phyloP scores from a whole-genome alignment of 2,888 invertebrate genomes.

The Dicycla oo region DNA sequence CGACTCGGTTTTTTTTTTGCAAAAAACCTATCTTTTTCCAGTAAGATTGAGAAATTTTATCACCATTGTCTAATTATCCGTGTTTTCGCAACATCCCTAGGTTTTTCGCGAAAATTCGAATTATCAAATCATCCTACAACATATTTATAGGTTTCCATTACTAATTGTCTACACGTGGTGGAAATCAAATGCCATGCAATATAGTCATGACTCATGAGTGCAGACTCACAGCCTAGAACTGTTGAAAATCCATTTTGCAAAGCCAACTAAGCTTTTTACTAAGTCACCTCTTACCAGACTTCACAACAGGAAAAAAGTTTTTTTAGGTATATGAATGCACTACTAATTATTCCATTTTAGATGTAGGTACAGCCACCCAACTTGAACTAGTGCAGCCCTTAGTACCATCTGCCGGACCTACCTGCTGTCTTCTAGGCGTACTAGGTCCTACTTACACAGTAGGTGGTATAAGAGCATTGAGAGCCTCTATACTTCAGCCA shows the following conservation, averaged over 20 bases:
- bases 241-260: constrained; percentile 4
- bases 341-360: constrained; percentile 82
- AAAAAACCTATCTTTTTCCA: no score
- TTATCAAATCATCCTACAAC: no score
- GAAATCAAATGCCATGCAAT: background rate
- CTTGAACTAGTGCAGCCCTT: constrained; percentile 93
- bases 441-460: constrained; percentile 85
- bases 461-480: constrained; percentile 94
- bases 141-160: constrained; percentile 38
- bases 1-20: no score
- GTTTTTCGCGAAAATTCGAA: no score
- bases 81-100: no score
- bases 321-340: background rate
- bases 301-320: constrained; percentile 7
- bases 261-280: no score
- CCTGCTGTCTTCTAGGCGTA: constrained; percentile 85
- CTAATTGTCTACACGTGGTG: constrained; percentile 4
- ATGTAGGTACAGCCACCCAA: constrained; percentile 94
- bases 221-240: background rate
- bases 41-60: no score
- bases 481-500: constrained; percentile 95
- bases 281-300: background rate
- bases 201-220: background rate
- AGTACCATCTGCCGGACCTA: constrained; percentile 83
- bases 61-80: no score